Conservation (phyloP, 2,888 invertebrate species). For the Hypselothyrea guttata region DNA sequence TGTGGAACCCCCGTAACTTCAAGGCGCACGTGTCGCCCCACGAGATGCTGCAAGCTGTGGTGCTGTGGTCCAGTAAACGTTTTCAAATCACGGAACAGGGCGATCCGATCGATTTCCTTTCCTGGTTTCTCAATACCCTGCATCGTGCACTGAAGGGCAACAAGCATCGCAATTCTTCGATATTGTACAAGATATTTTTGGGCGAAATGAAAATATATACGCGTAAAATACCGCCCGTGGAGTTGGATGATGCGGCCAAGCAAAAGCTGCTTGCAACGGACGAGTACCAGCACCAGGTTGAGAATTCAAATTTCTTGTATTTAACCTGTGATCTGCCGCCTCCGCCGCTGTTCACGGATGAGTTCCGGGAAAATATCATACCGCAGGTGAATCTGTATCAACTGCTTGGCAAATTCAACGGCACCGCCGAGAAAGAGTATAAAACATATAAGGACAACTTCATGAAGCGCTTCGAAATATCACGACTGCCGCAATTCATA, state of each 20-base stretch:
- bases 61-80: constrained; percentile 96
- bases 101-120: constrained; percentile 98
- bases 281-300: constrained; percentile 93
- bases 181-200: constrained; percentile 97
- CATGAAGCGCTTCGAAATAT: constrained; percentile 97
- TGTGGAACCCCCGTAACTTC: constrained; percentile 99
- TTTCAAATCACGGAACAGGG: constrained; percentile 99
- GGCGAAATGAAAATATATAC: constrained; percentile 95
- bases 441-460: constrained; percentile 99
- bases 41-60: constrained; percentile 99
- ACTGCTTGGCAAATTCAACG: constrained; percentile 97
- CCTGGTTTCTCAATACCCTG: constrained; percentile 98
- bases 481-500: constrained; percentile 94
- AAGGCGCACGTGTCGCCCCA: constrained; percentile 99
- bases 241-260: constrained; percentile 94
- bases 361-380: constrained; percentile 98
- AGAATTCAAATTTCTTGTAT: constrained; percentile 97
- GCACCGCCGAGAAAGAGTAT: constrained; percentile 97
- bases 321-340: constrained; percentile 98
- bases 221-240: constrained; percentile 95
- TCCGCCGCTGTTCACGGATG: constrained; percentile 98
- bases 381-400: constrained; percentile 98
- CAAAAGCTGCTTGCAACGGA: constrained; percentile 89
- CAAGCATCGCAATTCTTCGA: constrained; percentile 93
- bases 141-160: constrained; percentile 97